Conservation (phyloP, 2,113 vertebrate species). For the Sylvilagus bachmani region DNA sequence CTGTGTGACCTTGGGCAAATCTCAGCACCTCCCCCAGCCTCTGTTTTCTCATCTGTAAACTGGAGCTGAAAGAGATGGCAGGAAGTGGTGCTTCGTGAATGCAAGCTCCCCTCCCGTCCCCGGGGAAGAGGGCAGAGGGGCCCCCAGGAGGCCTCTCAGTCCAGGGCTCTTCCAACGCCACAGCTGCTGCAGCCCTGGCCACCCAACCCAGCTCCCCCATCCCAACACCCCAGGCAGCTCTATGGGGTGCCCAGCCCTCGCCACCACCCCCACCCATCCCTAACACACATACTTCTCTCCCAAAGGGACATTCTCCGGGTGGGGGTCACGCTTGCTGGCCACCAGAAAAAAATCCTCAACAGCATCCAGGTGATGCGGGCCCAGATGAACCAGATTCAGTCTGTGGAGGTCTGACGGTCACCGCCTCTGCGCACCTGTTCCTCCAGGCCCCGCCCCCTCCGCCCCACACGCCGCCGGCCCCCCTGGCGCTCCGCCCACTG, state of each 20-base stretch:
- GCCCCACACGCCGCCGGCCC: slow-evolving; percentile 66
- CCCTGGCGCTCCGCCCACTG: slow-evolving; percentile 77
- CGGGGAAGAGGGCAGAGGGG: no score
- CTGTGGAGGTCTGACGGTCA: slow-evolving; percentile 95
- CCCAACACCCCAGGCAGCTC: background rate
- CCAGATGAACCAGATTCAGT: slow-evolving; percentile 99
- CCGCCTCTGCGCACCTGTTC: slow-evolving; percentile 79
- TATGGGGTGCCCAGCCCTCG: background rate
- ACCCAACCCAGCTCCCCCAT: background rate
- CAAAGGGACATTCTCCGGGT: slow-evolving; percentile 96
- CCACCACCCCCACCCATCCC: background rate
- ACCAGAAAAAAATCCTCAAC: slow-evolving; percentile 99
- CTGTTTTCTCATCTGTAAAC: background rate
- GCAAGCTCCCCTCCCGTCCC: background rate
- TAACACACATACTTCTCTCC: slow-evolving; percentile 74
- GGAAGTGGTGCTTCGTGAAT: background rate
- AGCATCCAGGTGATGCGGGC: slow-evolving; percentile 99
- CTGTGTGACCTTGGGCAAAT: background rate
- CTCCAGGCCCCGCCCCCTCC: slow-evolving; percentile 84
- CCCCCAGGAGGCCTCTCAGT: background rate
- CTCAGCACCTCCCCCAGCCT: background rate
- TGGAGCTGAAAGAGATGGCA: background rate
- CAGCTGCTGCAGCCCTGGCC: background rate
- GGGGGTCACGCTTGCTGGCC: slow-evolving; percentile 96
- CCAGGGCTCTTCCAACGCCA: background rate